Conservation (phyloP, 2,888 invertebrate species). For the Hipparchia sbordonii region DNA sequence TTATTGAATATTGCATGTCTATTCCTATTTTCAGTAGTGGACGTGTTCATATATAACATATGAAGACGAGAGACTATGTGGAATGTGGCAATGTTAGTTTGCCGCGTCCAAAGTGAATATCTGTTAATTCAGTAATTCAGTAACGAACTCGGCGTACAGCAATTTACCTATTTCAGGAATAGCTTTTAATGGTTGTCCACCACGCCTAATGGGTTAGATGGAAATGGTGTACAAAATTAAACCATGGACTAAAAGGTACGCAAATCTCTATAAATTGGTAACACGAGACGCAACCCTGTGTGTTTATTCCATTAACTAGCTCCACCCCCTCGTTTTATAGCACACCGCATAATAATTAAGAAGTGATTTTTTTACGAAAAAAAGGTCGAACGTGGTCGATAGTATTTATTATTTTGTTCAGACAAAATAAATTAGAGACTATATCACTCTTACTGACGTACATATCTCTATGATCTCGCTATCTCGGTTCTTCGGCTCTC, state of each 20-base stretch:
- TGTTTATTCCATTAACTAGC: slow-evolving; percentile 66
- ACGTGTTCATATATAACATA: too few relatives aligned
- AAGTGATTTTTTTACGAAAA: slow-evolving; percentile 62
- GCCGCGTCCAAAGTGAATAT: too few relatives aligned
- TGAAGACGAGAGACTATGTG: too few relatives aligned
- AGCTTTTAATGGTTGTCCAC: slow-evolving; percentile 17
- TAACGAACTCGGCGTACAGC: not conserved
- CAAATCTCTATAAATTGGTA: slow-evolving; percentile 39
- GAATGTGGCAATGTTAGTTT: too few relatives aligned
- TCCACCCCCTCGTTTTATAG: slow-evolving; percentile 55
- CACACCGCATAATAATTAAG: slow-evolving; percentile 66
- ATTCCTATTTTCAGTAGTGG: too few relatives aligned
- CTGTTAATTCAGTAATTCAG: not conserved
- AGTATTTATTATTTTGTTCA: slow-evolving; percentile 28
- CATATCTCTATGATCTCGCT: too few relatives aligned
- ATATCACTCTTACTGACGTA: too few relatives aligned
- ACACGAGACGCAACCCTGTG: slow-evolving; percentile 53
- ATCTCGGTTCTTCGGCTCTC: too few relatives aligned
- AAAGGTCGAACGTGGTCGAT: slow-evolving; percentile 42
- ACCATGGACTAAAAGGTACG: slow-evolving; percentile 34
- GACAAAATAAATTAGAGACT: too few relatives aligned
- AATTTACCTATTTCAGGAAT: not conserved
- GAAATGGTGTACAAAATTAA: slow-evolving; percentile 29
- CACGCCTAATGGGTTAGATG: slow-evolving; percentile 32
- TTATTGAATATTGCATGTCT: too few relatives aligned